These are phyloP conservation scores for Dendronephthya gigantea DNA, from an alignment of 64 coral and sea anemone species.

Conservation along the genomic window DNA sequence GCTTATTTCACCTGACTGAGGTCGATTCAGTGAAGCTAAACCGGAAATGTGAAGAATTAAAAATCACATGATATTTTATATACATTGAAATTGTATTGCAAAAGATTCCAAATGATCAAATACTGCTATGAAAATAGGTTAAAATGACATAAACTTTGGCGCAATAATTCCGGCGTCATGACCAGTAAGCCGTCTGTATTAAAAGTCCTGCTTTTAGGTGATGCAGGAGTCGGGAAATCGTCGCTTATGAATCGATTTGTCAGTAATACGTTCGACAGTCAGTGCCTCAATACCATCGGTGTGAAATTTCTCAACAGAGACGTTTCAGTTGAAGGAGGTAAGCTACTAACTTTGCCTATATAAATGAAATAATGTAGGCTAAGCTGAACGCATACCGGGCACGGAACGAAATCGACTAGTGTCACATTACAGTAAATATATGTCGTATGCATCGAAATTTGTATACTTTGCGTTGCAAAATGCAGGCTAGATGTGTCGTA, in stretches of 20 bases:
- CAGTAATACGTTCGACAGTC: slow-evolving; percentile 75
- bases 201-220: slow-evolving; percentile 86
- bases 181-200: slow-evolving; percentile 66
- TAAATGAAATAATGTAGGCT: neutral
- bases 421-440: neutral
- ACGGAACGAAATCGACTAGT: neutral
- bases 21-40: too few species aligned
- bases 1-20: too few species aligned
- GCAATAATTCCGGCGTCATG: slow-evolving; percentile 27
- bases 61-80: neutral
- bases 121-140: neutral
- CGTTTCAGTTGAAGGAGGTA: slow-evolving; percentile 70
- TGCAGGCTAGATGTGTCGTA: too few species aligned
- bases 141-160: neutral
- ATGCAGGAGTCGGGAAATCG: slow-evolving; percentile 95
- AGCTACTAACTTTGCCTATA: neutral
- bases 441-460: neutral
- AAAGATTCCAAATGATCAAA: neutral
- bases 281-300: slow-evolving; percentile 88
- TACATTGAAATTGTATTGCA: neutral
- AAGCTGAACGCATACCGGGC: neutral
- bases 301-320: slow-evolving; percentile 97
- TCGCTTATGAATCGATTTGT: slow-evolving; percentile 98
- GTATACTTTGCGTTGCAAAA: too few species aligned
- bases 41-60: neutral